Evolutionary conservation across 2,888 invertebrate genomes (phyloP).

Genomic region (Scaptomyza reducta): DNA sequence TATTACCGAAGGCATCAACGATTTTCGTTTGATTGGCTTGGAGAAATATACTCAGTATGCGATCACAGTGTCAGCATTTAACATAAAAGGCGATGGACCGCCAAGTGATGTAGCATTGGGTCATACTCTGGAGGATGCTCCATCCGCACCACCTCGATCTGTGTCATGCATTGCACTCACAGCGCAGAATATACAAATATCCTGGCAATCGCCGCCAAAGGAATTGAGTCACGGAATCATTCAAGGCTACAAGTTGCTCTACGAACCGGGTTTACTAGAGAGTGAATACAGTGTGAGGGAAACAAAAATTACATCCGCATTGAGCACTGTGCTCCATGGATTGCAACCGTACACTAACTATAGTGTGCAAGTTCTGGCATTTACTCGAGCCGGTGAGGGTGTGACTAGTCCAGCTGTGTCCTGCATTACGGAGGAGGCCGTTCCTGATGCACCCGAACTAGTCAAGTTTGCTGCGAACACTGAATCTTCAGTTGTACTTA

Average conservation of each 20-base stretch:
- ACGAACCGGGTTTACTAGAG: conserved; percentile 85
- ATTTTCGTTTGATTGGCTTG: conserved; percentile 87
- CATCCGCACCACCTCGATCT: conserved; percentile 88
- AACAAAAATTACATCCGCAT: conserved; percentile 85
- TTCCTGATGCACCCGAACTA: conserved; percentile 87
- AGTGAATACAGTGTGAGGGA: conserved; percentile 84
- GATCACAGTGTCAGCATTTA: conserved; percentile 91
- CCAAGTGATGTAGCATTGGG: conserved; percentile 87
- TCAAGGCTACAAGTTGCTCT: conserved; percentile 91
- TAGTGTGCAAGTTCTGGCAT: conserved; percentile 87
- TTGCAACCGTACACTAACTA: conserved; percentile 88
- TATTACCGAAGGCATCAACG: conserved; percentile 85
- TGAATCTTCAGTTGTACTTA: conserved; percentile 86
- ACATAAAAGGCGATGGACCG: conserved; percentile 91
- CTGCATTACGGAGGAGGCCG: conserved; percentile 87
- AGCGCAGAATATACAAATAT: conserved; percentile 89
- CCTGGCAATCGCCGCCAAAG: conserved; percentile 88
- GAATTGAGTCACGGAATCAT: conserved; percentile 88
- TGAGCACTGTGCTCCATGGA: conserved; percentile 86
- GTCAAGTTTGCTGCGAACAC: conserved; percentile 87
- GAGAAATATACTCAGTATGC: conserved; percentile 92
- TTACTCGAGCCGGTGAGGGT: conserved; percentile 87
- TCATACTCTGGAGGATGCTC: conserved; percentile 85
- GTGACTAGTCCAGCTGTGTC: conserved; percentile 85
- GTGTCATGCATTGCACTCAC: conserved; percentile 89